A percentile compares a stretch with the other conserved stretches of the same genome.
phyloP scores from a whole-genome alignment of 2,113 vertebrate genomes.

The Campylomormyrus numenius region DNA sequence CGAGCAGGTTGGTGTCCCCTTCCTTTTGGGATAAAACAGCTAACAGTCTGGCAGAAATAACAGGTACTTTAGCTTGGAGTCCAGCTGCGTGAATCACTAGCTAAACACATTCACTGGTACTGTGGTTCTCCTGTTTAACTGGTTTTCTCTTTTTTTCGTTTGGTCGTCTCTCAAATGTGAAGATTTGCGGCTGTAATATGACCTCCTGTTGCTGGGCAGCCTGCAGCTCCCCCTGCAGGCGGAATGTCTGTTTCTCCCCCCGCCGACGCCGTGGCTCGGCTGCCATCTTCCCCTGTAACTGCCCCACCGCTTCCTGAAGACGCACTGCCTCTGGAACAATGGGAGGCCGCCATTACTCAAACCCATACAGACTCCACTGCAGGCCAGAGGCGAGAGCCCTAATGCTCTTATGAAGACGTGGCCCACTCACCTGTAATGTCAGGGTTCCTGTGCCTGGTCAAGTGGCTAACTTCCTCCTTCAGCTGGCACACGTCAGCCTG shows the following conservation, averaged over 20 bases:
- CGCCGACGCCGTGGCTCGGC: slow-evolving; percentile 36
- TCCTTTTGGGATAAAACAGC: neutral
- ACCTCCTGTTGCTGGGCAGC: slow-evolving; percentile 32
- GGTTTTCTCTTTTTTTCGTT: neutral
- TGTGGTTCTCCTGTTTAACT: neutral
- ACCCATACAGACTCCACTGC: neutral
- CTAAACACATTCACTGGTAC: neutral
- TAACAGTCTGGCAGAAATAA: neutral
- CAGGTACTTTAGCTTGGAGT: neutral
- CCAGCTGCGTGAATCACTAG: neutral
- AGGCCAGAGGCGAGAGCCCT: neutral
- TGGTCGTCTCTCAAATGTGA: neutral
- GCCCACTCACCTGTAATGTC: slow-evolving; percentile 47
- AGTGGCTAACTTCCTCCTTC: slow-evolving; percentile 47
- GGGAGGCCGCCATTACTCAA: neutral
- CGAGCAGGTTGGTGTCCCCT: neutral
- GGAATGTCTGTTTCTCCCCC: slow-evolving; percentile 33
- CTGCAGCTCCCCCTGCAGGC: slow-evolving; percentile 38
- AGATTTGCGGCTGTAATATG: slow-evolving; percentile 43
- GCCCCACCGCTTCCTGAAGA: neutral
- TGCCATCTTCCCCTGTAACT: neutral
- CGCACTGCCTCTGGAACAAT: neutral
- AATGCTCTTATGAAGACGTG: neutral
- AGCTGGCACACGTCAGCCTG: slow-evolving; percentile 44
- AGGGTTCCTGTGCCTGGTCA: slow-evolving; percentile 45